Evolutionary conservation across 2,113 vertebrate species (phyloP), one percentile per base, ranked within the genome.

Genomic region (Corythornis vintsioides): DNA sequence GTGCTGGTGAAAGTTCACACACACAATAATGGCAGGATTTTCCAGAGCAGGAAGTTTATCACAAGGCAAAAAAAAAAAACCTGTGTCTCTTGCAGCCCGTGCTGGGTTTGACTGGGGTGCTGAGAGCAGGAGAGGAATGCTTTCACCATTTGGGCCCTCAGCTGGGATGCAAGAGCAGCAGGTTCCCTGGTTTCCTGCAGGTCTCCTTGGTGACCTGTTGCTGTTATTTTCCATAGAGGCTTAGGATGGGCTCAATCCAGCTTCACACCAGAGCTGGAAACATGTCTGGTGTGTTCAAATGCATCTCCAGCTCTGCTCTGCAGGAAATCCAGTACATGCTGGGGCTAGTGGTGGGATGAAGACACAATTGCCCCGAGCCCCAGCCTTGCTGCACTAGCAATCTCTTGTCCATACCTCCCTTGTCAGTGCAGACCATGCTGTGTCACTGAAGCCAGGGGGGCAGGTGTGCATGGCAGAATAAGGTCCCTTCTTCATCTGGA

Each of bases 1-100:
- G 57, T 50, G 61, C 69, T 50, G 72, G 84, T 79, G 83, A 91
- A 94, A 82, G 75, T 87, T 93, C 95, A 88, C 29, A 74, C 35
- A 52, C 35, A 13, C 25, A 83, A 12, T 86, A 80, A 86, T 33
- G 55, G 53, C 56, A 80, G 43, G 52, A 80, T 38, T 72, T 82
- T 86, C 63, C 66, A 55, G 55, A 76, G 52, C 31, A 45, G 50
- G n/a, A 78, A 20, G 61, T 81, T 75, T 77, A 63, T 83, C 75
- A 53, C 43, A 70, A 83, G 43, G 40, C 70, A 91, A 57, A 86
- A 63, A 75, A 72, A 16, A 40, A n/a, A n/a, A n/a, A n/a, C 35
- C 33, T 3, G 14, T n/a, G 25, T 48, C 66, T 87, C 55, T 35
- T 38, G 31, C 35, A 64, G 43, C 29, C 61, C 43, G 4, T 26